Base-by-base conservation (phyloP, 2,797 vertebrate species). In the Coregonus suidteri region DNA sequence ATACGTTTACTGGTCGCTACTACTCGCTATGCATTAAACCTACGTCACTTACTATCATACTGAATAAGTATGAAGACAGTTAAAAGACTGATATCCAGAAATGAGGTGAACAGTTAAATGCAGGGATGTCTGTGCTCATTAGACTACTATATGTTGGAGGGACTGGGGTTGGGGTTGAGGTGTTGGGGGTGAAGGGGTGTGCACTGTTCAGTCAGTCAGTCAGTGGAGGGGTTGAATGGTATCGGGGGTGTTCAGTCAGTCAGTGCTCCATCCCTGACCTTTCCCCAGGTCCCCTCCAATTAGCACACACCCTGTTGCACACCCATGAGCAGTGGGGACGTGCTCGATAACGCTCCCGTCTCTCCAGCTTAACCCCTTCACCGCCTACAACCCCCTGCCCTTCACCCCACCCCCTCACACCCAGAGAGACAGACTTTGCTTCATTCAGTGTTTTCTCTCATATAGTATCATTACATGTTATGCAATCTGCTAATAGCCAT, bases 251-350 rank as follows among this genome's bases (percentile, higher is more conserved):
- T 71, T 56, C 73, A 31, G 1, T 34, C 66, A 25, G 25, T 34
- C 73, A 56, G 9, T 47, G 67, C 73, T 41, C 66, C 31, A n/a
- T 74, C 16, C 14, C 37, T 84, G 85, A 85, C 78, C 73, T 86
- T 84, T 85, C n/a, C 74, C 37, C 71, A 67, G 25, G 75, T 79
- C 81, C 51, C 52, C 69, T 88, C 70, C 74, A 72, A 84, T 82
- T 77, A 83, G 68, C 75, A 67, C 80, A 82, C 85, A 79, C 79
- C 81, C 71, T 79, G 69, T 83, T 73, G 76, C 83, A 76, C 75
- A 79, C 77, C 73, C 62, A 51, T 81, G 73, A 79, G 75, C 4
- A 3, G 62, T 65, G 74, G 54, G 70, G 69, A 78, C 47, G 1
- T 62, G 64, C 75, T 74, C 2, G 51, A 74, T 82, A 81, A 77